Evolutionary conservation across 2,888 invertebrate species (phyloP).

Genomic region (Thereva unica): DNA sequence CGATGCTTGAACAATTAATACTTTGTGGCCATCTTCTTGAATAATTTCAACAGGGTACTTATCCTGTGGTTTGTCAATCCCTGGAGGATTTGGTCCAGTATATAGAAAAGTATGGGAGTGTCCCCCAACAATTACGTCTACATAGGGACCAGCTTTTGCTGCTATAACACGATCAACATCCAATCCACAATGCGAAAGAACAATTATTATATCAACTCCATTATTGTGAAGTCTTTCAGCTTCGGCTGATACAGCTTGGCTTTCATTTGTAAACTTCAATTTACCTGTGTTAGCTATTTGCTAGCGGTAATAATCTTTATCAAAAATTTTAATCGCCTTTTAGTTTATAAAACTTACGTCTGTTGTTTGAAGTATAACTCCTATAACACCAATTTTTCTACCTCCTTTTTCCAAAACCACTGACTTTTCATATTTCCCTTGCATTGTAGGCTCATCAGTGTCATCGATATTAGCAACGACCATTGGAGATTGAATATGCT

Average conservation of each 20-base stretch:
- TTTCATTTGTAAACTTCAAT: constrained; percentile 72
- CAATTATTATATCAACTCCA: constrained; percentile 77
- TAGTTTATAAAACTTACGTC: constrained; percentile 58
- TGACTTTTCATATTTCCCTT: constrained; percentile 67
- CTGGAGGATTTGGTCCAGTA: constrained; percentile 63
- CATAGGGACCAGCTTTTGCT: constrained; percentile 64
- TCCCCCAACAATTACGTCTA: constrained; percentile 84
- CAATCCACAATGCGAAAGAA: constrained; percentile 81
- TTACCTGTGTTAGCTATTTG: constrained; percentile 68
- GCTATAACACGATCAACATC: constrained; percentile 72
- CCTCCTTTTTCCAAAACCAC: constrained; percentile 66
- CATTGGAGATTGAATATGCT: constrained; percentile 67
- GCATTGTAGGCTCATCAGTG: constrained; percentile 66
- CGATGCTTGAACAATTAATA: constrained; percentile 71
- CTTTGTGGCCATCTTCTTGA: constrained; percentile 53
- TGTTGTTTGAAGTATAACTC: constrained; percentile 72
- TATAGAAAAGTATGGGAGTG: constrained; percentile 82
- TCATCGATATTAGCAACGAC: constrained; percentile 78
- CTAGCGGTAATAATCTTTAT: constrained; percentile 55
- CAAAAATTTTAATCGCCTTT: background rate
- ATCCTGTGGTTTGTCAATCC: constrained; percentile 63
- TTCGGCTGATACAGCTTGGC: constrained; percentile 68
- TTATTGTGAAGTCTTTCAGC: constrained; percentile 65
- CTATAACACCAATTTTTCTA: constrained; percentile 76
- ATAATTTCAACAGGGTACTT: constrained; percentile 73